Evolutionary conservation across 2,888 invertebrate genomes (phyloP), one percentile per base, ranked within the genome.

Genomic region (Eremobia ochroleuca): DNA sequence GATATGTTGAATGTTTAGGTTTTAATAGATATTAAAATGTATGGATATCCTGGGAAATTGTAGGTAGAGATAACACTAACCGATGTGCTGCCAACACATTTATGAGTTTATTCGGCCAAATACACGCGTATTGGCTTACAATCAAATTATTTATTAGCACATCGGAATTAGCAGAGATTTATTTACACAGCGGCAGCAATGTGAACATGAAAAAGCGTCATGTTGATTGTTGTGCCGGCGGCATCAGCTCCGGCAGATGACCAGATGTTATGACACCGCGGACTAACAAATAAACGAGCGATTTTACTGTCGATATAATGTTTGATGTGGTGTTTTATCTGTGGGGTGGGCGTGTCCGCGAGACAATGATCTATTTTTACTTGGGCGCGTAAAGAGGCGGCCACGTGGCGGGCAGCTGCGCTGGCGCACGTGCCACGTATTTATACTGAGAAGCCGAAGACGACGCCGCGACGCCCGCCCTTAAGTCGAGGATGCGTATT

Each of bases 311-410:
- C 92, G 89, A 91, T 91, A 91, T 92, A 92, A 89, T 92, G 93
- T 96, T 95, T 96, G 96, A 96, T 96, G 96, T 95, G 96, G 95
- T 95, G 95, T 96, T 96, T 96, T 96, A 96, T 96, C 93, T 95
- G 94, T 90, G 88, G 86, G 87, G 94, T 96, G 93, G 96, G 96
- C 96, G 96, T 96, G 96, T 92, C 93, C 90, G 85, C 88, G 90
- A 95, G 96, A 96, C 96, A 96, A 96, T 96, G 95, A 94, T 96
- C 96, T 97, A 96, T 96, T 96, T 96, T 96, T 93, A 94, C 93
- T 90, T 88, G 88, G 91, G 90, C 91, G 92, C 93, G 95, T 94
- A 94, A 94, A 94, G 95, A 94, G 94, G 91, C 93, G 92, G 94
- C 94, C 96, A 97, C 97, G 96, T 97, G 97, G 94, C 92, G 87